These are phyloP conservation scores for Nerophis lumbriciformis DNA, from an alignment of 2,113 vertebrate genomes.

Conservation along the genomic window DNA sequence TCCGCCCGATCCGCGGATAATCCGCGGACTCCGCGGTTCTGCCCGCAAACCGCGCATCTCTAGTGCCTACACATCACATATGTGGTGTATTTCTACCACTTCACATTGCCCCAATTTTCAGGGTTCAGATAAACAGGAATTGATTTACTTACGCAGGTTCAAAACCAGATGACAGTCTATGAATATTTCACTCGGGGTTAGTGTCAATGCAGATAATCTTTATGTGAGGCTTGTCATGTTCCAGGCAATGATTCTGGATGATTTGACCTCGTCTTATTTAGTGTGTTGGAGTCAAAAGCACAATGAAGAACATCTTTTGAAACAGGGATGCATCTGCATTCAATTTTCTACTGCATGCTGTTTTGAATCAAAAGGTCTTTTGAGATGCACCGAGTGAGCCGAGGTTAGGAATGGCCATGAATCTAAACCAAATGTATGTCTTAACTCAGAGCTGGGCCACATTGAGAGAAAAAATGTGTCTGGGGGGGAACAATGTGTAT, in stretches of 20 bases:
- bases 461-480: too few relatives aligned
- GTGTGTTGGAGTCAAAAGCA: slow-evolving; percentile 14
- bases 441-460: too few relatives aligned
- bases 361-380: slow-evolving; percentile 58
- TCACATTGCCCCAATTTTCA: too few relatives aligned
- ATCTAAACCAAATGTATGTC: slow-evolving; percentile 50
- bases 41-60: too few relatives aligned
- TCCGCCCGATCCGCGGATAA: too few relatives aligned
- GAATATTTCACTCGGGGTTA: background rate
- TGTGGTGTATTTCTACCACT: too few relatives aligned
- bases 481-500: too few relatives aligned
- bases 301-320: slow-evolving; percentile 14
- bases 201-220: slow-evolving; percentile 13
- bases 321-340: slow-evolving; percentile 56
- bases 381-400: slow-evolving; percentile 48
- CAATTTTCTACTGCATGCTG: slow-evolving; percentile 63
- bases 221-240: slow-evolving; percentile 4
- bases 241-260: background rate
- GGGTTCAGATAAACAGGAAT: too few relatives aligned
- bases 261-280: slow-evolving; percentile 5
- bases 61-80: too few relatives aligned
- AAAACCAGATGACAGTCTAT: background rate
- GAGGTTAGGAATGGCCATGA: slow-evolving; percentile 53
- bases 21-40: too few relatives aligned
- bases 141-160: too few relatives aligned